Base-by-base conservation (phyloP, 2,797 vertebrate species). In the Tadarida brasiliensis region DNA sequence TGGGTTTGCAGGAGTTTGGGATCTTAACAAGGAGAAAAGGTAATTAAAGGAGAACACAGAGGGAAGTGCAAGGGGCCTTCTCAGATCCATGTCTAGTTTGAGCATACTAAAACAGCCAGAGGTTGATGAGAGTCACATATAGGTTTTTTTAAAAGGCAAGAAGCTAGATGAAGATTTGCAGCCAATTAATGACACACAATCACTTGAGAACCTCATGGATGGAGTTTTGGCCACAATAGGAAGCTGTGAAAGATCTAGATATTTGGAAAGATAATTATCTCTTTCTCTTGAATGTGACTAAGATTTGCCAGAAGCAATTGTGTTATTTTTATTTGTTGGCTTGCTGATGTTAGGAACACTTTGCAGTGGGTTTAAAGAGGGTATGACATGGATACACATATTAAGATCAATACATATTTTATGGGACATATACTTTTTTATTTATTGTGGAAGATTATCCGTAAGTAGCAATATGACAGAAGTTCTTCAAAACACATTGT, bases 401-500 rank as follows among this genome's bases (percentile, higher is more conserved):
- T 82, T 70, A 57, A 67, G 17, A 82, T 20, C 5, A 67, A 82
- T 73, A 77, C 2, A 56, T 83, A 85, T 57, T 90, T 95, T 84
- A 20, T 70, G 59, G 39, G 10, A 59, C 28, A 87, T 81, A 78
- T 90, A 68, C 57, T 81, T 90, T 96, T 83, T n/a, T 87, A 59
- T 74, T 81, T 90, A 85, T n/a, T 94, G 65, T 35, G 92, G 44
- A 94, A 84, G n/a, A 77, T 59, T 84, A 47, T 63, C 19, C 4
- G 44, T 51, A 57, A 84, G 70, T 87, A 61, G 6, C 16, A 90
- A 47, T 57, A 59, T 2, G 88, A 65, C 1, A 86, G 19, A 93
- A 91, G 22, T 65, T 93, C 76, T 95, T 96, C 16, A 73, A 85
- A 96, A 97, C 19, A 39, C 4, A 85, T 47, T 91, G 5, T 28